Evolutionary conservation across 2,113 vertebrate species (phyloP).

Genomic region (Sapayoa aenigma): DNA sequence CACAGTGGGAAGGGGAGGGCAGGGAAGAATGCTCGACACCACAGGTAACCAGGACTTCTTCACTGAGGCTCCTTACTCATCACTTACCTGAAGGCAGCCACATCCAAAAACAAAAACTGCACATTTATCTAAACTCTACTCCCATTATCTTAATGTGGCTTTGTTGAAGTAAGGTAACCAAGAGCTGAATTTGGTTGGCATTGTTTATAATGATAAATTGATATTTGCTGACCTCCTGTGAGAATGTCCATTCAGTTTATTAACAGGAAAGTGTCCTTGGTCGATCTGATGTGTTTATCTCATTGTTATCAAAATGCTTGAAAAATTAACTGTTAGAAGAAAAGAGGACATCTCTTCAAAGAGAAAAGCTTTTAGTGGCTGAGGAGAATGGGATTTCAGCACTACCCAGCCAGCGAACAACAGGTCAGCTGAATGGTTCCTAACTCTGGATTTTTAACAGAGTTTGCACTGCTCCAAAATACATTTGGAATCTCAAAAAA

Average conservation of each 20-base stretch:
- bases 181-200: background rate
- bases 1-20: background rate
- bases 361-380: background rate
- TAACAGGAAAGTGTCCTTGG: background rate
- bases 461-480: background rate
- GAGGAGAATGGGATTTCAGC: background rate
- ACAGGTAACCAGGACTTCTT: background rate
- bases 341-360: background rate
- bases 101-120: background rate
- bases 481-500: background rate
- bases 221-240: background rate
- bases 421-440: background rate
- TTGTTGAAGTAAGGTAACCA: background rate
- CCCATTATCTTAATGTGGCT: background rate
- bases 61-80: background rate
- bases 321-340: background rate
- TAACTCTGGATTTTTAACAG: background rate
- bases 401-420: background rate
- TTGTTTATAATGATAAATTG: background rate
- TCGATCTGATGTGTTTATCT: constrained; percentile 8
- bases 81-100: background rate
- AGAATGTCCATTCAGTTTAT: background rate
- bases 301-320: background rate
- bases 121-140: background rate
- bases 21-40: background rate